Evolutionary conservation across 2,888 invertebrate genomes (phyloP), one percentile per base, ranked within the genome.

Genomic region (Zygothrica quintamaculata): DNA sequence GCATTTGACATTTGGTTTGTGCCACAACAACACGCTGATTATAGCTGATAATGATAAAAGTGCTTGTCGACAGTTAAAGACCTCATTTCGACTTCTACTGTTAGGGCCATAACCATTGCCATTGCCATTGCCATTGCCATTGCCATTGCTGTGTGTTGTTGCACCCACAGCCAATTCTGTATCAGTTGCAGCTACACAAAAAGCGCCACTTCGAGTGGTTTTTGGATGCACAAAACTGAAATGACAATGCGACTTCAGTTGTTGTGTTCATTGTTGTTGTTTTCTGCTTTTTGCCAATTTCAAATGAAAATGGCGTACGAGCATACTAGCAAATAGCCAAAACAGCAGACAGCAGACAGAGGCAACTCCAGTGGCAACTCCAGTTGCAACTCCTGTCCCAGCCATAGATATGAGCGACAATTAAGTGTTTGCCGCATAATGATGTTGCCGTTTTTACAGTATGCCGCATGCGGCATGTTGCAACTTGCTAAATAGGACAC

Each of bases 381-480:
- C 13, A 26, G 47, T 57, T 61, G 62, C 52, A 64, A 13, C 9
- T 36, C n/a, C 48, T 15, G 42, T 61, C 36, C 51, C 39, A 56
- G 82, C 59, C 82, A 72, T 60, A 79, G 79, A 79, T 79, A 79
- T 79, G 86, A 79, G 86, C 80, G 86, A 84, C 71, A 80, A 80
- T 80, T 80, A 80, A 80, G 80, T 80, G 80, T 71, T 86, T 80
- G 80, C 86, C 80, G 80, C 80, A 80, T 80, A 80, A 80, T 86
- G 80, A 86, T 80, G 86, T 84, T 80, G 84, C 80, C 62, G 65
- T 82, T 75, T 82, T 74, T 85, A 84, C 68, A 52, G 66, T 59
- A 66, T 9, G 52, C 46, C 22, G 29, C 48, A 43, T 62, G 60
- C 47, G 25, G 61, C 64, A 68, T 16, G 50, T 15, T n/a, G 48